Evolutionary conservation across 2,113 vertebrate species (phyloP), one percentile per base, ranked within the genome.

Genomic region (Pollachius pollachius): DNA sequence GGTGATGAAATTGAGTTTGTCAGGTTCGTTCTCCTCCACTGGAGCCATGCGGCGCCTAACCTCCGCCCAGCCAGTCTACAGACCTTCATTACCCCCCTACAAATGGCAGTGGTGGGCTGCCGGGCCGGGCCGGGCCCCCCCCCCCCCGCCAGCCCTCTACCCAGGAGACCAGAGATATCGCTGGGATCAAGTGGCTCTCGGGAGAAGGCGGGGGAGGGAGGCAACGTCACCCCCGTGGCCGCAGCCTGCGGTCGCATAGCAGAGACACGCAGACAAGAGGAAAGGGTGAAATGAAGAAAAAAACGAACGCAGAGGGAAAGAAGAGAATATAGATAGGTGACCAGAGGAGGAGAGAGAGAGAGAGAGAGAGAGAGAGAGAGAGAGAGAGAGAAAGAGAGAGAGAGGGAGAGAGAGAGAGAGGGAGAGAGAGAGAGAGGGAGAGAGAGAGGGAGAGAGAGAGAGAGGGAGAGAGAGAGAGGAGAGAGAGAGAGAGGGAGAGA

Each of bases 71-170:
- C 30, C 75, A 81, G 81, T 76, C 77, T 72, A 34, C 72, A 76
- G 84, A 87, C 84, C 79, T 89, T 78, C 76, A 88, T 88, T 89
- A 88, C 82, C 76, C 77, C 64, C 78, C 85, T 82, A 88, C 80
- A 88, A 91, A 90, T 78, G 82, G 83, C 75, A 70, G 71, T 67
- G 23, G 75, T 66, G 68, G 57, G 66, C 71, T 72, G 77, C 77
- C 68, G 82, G 74, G 37, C 58, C 21, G 2, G 16, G n/a, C n/a
- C n/a, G n/a, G n/a, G n/a, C 27, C 58, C 60, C 67, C 67, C 66
- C 71, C 70, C 81, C 30, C 30, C 30, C 4, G 4, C 30, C 30
- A 34, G 30, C 30, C 30, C 30, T 34, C 30, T 34, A 34, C 84
- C 73, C 78, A 62, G 76, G 83, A 78, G 72, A 76, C 21, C 21